Percentiles rank a stretch among this genome's conserved stretches.
phyloP scores from a whole-genome alignment of 2,888 invertebrate species.

The Drosophila mayaguana region DNA sequence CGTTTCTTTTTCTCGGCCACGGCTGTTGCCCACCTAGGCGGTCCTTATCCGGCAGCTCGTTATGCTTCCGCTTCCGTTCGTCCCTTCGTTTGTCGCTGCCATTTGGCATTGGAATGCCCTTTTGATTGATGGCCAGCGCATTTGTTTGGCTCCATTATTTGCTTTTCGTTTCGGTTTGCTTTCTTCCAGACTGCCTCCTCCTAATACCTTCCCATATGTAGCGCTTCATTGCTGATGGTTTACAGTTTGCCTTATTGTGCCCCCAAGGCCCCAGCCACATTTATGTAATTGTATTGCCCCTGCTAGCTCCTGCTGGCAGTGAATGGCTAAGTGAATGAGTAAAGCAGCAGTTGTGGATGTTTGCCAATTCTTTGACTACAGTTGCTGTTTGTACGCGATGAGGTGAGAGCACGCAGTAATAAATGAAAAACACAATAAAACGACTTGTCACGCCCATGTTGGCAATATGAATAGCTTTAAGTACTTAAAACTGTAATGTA shows the following conservation, averaged over 20 bases:
- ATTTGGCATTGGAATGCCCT: conserved; percentile 59
- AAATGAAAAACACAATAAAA: background rate
- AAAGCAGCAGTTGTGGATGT: conserved; percentile 25
- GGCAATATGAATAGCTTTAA: background rate
- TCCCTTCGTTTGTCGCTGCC: conserved; percentile 25
- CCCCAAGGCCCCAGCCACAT: conserved; percentile 53
- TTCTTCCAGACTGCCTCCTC: conserved; percentile 1
- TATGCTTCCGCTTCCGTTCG: conserved; percentile 71
- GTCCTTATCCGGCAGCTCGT: conserved; percentile 46
- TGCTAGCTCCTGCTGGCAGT: conserved; percentile 11
- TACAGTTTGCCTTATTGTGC: conserved; percentile 60
- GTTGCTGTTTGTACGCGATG: conserved; percentile 3
- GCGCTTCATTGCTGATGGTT: conserved; percentile 67
- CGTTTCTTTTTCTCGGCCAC: conserved; percentile 55
- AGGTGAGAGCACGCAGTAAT: background rate
- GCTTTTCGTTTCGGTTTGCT: conserved; percentile 32
- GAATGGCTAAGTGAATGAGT: conserved; percentile 28
- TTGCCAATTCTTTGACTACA: conserved; percentile 27
- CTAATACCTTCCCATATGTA: conserved; percentile 27
- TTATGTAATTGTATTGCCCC: conserved; percentile 63
- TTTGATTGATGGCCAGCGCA: conserved; percentile 72
- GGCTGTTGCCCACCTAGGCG: conserved; percentile 53
- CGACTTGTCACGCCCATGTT: background rate
- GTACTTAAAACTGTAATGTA: background rate
- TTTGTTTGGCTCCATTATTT: conserved; percentile 64